Percentiles rank a stretch among this genome's conserved stretches.
Conservation (phyloP, 1,140 invertebrate genomes). For the Cydia amplana region DNA sequence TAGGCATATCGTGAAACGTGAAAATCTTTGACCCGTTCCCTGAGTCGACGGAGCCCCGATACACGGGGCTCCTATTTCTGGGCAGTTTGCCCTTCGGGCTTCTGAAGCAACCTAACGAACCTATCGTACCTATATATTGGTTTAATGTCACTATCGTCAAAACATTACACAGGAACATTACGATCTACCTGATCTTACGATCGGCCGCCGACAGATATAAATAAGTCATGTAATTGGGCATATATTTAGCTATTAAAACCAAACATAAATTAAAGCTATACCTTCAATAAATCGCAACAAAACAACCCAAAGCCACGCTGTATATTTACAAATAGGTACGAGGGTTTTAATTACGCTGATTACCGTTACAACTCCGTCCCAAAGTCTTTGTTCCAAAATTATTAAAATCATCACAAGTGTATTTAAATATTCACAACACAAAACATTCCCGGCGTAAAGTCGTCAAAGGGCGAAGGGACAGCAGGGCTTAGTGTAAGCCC, state of each 20-base stretch:
- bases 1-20: too few species aligned
- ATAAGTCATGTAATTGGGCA: neutral
- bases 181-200: too few species aligned
- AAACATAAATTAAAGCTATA: neutral
- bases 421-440: constrained; percentile 11
- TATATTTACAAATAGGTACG: neutral
- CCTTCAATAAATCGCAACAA: neutral
- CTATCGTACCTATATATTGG: too few species aligned
- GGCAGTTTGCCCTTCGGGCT: too few species aligned
- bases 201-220: too few species aligned
- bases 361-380: neutral
- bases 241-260: neutral
- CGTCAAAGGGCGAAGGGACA: constrained; percentile 10
- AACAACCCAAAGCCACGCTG: neutral
- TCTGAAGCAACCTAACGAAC: too few species aligned
- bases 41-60: too few species aligned
- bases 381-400: constrained; percentile 4
- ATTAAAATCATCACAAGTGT: constrained; percentile 12
- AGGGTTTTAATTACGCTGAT: constrained; percentile 7
- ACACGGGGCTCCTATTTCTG: too few species aligned
- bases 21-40: too few species aligned
- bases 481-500: neutral
- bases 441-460: neutral
- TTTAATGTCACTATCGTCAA: too few species aligned
- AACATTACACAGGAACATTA: too few species aligned